Base-by-base conservation (phyloP, 1,140 invertebrate species). In the Lasaia peninsularis region DNA sequence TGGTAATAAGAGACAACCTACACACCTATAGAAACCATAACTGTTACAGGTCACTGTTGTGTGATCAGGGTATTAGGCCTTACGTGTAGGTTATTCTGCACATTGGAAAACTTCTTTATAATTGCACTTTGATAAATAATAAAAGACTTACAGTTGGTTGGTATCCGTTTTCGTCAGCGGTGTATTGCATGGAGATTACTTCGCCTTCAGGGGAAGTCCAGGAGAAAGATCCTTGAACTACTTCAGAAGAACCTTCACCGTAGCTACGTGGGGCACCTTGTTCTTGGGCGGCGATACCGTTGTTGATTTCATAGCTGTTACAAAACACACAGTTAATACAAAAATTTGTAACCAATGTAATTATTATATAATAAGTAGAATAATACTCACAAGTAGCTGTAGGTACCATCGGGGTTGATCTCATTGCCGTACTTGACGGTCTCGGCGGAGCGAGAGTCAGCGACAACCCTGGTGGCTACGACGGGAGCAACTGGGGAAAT, bases 81-180 rank as follows among this genome's bases (percentile, higher is more conserved):
- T n/a, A n/a, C n/a, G n/a, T n/a, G n/a, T n/a, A n/a, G n/a, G n/a
- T n/a, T n/a, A n/a, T n/a, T n/a, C n/a, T n/a, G n/a, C 0, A 5
- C 8, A 28, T 28, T 28, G 5, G 8, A 1, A 28, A 3, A 28
- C 24, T 0, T 28, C 24, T 0, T 28, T 28, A 28, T 7, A 1
- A 28, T 28, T 2, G 4, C 24, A 28, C 24, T 4, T 0, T 28
- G 8, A 28, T 28, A 28, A 7, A 7, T 28, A 28, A 62, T 49
- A 62, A 20, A 14, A 31, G 21, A 63, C 69, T 80, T 73, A 88
- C 90, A 24, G 72, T 57, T 53, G 91, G 87, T 40, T 91, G 91
- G 85, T 89, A 92, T 65, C 91, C 91, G 60, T 91, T 90, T 71
- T 91, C 91, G 67, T 92, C 91, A 67, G 91, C 91, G 48, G 88